Base-by-base conservation (phyloP, 2,113 vertebrate species). In the Eidolon helvum region DNA sequence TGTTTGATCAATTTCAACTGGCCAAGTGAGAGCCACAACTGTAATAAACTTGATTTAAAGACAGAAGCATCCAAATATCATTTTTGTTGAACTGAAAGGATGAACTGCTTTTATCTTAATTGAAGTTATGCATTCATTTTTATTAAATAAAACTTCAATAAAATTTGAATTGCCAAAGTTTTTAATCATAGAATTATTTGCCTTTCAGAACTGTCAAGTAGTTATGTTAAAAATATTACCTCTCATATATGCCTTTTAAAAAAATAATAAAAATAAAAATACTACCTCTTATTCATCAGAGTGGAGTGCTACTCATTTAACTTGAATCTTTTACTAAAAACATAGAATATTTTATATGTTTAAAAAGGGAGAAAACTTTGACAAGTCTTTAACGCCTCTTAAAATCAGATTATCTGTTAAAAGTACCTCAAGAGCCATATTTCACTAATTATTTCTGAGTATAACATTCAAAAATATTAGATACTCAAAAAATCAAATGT, bases 151-250 rank as follows among this genome's bases (percentile, higher is more conserved):
- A 97, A 84, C 21, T 43, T 92, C 53, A 75, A 59, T 48, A 97
- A 83, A 71, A 83, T 74, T 96, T 75, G 63, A 96, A 96, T 40
- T 69, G 28, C 84, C 26, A 40, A 5, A 40, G 59, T 16, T 78
- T 96, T 97, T 95, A 97, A 96, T 96, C 79, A 83, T 21, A 22
- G 94, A 35, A 96, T 22, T 66, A 94, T 94, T 91, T 95, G 59
- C 85, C 66, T 95, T 97, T 95, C 89, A 97, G 69, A 87, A 48
- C 68, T 85, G 80, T 77, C 84, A 91, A 96, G n/a, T 8, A 85
- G 94, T 61, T 82, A 57, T 7, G 40, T 61, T 59, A 66, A 94
- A 48, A 96, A 85, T 50, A 84, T 50, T 50, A 50, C 50, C 14
- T 50, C 15, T 50, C 50, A 50, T 15, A 50, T 50, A 50, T 50